Percentiles rank a stretch among this genome's conserved stretches.
phyloP scores from a whole-genome alignment of 2,888 invertebrate species.

The Mycogona germanica region DNA sequence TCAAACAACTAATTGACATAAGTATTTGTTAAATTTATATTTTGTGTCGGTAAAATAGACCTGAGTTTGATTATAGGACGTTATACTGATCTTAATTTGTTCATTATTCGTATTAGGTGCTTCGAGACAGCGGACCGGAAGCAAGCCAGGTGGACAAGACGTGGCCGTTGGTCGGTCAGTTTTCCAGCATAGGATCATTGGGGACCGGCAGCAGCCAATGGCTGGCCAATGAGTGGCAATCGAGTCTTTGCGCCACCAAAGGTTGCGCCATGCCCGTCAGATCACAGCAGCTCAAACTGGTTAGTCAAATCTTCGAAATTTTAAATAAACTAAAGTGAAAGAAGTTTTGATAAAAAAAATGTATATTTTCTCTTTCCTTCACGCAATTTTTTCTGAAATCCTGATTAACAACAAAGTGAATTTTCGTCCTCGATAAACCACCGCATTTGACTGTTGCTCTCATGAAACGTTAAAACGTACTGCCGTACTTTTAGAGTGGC shows the following conservation, averaged over 20 bases:
- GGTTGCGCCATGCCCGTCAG: neutral
- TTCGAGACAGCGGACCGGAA: constrained; percentile 7
- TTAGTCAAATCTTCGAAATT: constrained; percentile 6
- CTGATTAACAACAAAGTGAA: too few species aligned
- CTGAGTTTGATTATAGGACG: too few species aligned
- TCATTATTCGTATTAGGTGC: constrained; percentile 9
- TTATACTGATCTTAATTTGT: too few species aligned
- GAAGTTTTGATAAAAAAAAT: too few species aligned
- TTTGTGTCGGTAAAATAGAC: too few species aligned
- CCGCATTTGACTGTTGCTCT: too few species aligned
- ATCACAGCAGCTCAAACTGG: constrained; percentile 16
- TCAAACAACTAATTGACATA: neutral
- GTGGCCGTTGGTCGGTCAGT: constrained; percentile 70
- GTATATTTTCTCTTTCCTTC: too few species aligned
- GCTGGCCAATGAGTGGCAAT: constrained; percentile 24
- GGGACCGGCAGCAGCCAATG: constrained; percentile 38
- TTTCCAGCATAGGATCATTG: constrained; percentile 80
- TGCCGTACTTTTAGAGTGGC: too few species aligned
- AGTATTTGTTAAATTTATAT: too few species aligned
- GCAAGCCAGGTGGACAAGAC: constrained; percentile 34
- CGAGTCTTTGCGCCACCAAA: constrained; percentile 22
- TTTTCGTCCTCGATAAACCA: too few species aligned
- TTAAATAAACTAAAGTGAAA: neutral
- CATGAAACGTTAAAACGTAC: too few species aligned
- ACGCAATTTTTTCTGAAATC: too few species aligned